phyloP scores from a whole-genome alignment of 2,797 vertebrate genomes.

The Acipenser ruthenus region DNA sequence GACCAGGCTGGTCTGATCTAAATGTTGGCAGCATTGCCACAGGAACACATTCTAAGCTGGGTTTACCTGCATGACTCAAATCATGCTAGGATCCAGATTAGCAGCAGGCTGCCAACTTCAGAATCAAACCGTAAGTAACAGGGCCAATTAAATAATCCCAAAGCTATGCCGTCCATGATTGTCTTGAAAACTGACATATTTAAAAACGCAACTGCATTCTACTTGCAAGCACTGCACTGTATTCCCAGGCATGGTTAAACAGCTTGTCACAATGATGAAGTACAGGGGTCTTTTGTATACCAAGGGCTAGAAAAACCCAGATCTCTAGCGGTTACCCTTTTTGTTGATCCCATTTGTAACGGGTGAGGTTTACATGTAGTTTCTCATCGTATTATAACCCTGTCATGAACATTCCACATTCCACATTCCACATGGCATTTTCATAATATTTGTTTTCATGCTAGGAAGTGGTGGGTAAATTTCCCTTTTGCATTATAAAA shows the following conservation, averaged over 20 bases:
- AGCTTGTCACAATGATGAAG: conserved; percentile 34
- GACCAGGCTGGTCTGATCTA: too few relatives aligned
- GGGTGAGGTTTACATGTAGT: neutral
- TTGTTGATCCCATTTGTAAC: conserved; percentile 15
- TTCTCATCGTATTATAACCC: neutral
- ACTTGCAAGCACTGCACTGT: neutral
- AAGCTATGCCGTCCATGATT: neutral
- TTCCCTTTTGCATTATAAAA: too few relatives aligned
- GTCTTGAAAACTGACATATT: neutral
- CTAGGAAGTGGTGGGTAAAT: too few relatives aligned
- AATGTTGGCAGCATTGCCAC: too few relatives aligned
- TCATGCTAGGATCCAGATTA: too few relatives aligned
- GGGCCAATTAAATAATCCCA: neutral
- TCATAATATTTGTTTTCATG: too few relatives aligned
- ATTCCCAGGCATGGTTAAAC: conserved; percentile 31
- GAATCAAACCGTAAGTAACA: neutral
- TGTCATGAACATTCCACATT: too few relatives aligned
- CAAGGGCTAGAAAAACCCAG: too few relatives aligned
- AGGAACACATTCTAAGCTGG: too few relatives aligned
- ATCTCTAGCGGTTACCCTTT: conserved; percentile 2
- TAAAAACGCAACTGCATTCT: neutral
- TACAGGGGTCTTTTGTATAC: conserved; percentile 23
- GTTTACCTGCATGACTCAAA: too few relatives aligned
- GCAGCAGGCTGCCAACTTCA: neutral
- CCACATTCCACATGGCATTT: too few relatives aligned